phyloP scores from a whole-genome alignment of 1,140 invertebrate genomes.

The Pseudomyrmex flavicornis region DNA sequence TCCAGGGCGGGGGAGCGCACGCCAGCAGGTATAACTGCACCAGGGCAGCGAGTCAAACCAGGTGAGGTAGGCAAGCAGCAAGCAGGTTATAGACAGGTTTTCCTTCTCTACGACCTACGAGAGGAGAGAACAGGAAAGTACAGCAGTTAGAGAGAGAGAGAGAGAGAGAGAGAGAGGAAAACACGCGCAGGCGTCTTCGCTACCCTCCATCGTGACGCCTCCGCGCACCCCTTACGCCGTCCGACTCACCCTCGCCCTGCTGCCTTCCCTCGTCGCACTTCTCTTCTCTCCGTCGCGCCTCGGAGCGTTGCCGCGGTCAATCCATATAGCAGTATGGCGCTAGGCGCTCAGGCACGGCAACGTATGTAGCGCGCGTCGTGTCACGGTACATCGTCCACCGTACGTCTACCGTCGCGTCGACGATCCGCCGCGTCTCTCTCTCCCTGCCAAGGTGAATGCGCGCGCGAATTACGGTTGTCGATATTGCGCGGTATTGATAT shows the following conservation, averaged over 20 bases:
- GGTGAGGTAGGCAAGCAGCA: not conserved
- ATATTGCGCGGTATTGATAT: not conserved
- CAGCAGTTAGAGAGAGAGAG: slow-evolving; percentile 58
- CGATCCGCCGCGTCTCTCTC: not conserved
- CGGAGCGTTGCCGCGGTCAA: slow-evolving; percentile 81
- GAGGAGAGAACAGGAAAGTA: slow-evolving; percentile 56
- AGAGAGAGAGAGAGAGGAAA: slow-evolving; percentile 57
- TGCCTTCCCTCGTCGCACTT: slow-evolving; percentile 31
- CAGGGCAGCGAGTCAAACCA: slow-evolving; percentile 1
- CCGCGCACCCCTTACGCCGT: slow-evolving; percentile 57
- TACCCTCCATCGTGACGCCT: slow-evolving; percentile 70
- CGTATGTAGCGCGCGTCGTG: slow-evolving; percentile 64
- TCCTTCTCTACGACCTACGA: slow-evolving; percentile 58
- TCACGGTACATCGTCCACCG: slow-evolving; percentile 31
- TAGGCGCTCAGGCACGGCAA: slow-evolving; percentile 79
- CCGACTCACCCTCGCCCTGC: slow-evolving; percentile 27
- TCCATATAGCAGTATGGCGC: slow-evolving; percentile 84
- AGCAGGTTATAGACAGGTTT: not conserved
- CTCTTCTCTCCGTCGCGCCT: slow-evolving; percentile 27
- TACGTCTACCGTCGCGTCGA: slow-evolving; percentile 18
- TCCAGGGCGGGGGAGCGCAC: no score
- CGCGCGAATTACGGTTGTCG: slow-evolving; percentile 55
- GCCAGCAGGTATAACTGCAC: not conserved
- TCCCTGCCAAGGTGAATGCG: slow-evolving; percentile 11
- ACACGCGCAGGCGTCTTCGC: slow-evolving; percentile 70